Evolutionary conservation across 2,113 vertebrate species (phyloP).

Genomic region (Trematocara zebra): DNA sequence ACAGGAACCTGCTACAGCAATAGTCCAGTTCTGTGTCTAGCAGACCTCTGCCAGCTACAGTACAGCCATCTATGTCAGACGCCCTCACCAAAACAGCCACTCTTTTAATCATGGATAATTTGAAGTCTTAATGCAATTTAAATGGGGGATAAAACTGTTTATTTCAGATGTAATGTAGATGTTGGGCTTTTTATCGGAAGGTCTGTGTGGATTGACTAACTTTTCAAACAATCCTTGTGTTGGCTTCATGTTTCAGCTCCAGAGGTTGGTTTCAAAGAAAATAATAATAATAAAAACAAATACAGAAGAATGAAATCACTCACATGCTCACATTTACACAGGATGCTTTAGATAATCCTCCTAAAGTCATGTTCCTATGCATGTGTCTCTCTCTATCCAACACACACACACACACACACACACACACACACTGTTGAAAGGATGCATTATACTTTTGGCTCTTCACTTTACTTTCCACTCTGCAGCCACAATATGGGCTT

Average conservation of each 20-base stretch:
- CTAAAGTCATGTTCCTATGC: neutral
- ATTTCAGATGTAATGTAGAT: neutral
- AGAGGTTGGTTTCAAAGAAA: neutral
- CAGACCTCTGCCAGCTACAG: neutral
- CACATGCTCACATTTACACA: neutral
- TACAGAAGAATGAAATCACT: neutral
- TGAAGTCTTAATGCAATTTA: neutral
- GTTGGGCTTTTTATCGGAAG: neutral
- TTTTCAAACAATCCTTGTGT: neutral
- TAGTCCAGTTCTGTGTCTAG: neutral
- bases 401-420: neutral
- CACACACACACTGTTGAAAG: neutral
- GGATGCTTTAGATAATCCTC: slow-evolving; percentile 9
- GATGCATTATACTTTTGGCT: neutral
- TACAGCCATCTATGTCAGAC: neutral
- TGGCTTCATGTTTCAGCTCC: neutral
- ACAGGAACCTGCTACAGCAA: neutral
- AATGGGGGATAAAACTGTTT: neutral
- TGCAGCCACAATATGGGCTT: neutral
- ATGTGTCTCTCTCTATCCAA: neutral
- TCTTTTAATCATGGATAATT: neutral
- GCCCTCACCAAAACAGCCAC: neutral
- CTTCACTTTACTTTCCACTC: neutral
- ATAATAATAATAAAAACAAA: neutral
- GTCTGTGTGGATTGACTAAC: neutral